Conservation (phyloP, 2,888 invertebrate species). For the Luperina nickerlii region DNA sequence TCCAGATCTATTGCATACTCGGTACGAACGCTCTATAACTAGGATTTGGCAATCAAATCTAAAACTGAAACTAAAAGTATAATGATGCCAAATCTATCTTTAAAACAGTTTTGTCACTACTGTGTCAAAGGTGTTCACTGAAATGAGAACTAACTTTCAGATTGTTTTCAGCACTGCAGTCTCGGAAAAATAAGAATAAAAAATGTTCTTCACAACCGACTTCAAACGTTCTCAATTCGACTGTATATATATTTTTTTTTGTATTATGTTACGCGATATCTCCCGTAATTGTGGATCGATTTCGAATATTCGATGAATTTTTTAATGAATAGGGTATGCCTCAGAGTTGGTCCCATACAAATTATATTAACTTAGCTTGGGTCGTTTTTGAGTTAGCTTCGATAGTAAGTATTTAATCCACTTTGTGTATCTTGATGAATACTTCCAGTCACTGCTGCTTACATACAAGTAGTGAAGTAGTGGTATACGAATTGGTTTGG, state of each 20-base stretch:
- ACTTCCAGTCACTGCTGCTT: no score
- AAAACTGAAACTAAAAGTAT: constrained; percentile 24
- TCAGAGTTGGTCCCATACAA: background rate
- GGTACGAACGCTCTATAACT: background rate
- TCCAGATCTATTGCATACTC: constrained; percentile 4
- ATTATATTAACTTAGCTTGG: background rate
- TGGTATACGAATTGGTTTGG: background rate
- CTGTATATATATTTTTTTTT: background rate
- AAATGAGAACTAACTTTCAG: constrained; percentile 18
- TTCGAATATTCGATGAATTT: background rate
- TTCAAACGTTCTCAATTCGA: background rate
- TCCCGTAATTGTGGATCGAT: background rate
- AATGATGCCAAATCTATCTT: constrained; percentile 40
- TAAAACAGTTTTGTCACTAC: constrained; percentile 34
- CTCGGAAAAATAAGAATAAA: constrained; percentile 22
- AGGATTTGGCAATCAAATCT: constrained; percentile 42
- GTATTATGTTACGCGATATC: background rate
- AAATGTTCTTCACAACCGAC: background rate
- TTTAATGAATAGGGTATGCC: background rate
- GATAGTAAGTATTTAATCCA: background rate
- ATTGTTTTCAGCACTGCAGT: background rate
- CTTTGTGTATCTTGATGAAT: background rate
- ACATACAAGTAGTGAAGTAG: background rate
- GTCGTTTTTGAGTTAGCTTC: background rate
- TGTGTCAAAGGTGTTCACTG: constrained; percentile 31